Conservation (phyloP, 2,888 invertebrate species). For the Baronia brevicornis region DNA sequence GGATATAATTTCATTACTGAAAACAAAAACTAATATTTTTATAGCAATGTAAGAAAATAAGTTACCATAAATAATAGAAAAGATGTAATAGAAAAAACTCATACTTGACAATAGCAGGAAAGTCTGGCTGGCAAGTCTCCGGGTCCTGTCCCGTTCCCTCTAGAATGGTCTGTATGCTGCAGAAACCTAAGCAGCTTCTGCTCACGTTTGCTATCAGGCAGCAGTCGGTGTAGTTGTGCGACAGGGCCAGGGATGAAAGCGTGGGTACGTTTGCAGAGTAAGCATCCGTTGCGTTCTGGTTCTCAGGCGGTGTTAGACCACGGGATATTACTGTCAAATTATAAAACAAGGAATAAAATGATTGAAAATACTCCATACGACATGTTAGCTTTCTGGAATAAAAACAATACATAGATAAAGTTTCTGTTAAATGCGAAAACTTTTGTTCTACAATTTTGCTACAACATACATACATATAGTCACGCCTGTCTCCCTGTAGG, state of each 20-base stretch:
- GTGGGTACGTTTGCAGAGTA: conserved; percentile 60
- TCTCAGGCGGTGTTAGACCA: conserved; percentile 76
- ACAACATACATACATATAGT: not conserved
- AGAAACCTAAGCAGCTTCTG: conserved; percentile 85
- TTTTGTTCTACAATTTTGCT: too few species aligned
- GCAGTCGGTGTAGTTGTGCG: conserved; percentile 89
- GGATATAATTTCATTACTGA: too few species aligned
- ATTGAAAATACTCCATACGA: too few species aligned
- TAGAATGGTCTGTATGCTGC: conserved; percentile 85
- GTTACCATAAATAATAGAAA: not conserved
- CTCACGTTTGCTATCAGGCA: conserved; percentile 83
- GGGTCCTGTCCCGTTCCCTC: conserved; percentile 88
- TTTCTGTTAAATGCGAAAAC: too few species aligned
- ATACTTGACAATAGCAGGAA: conserved; percentile 83
- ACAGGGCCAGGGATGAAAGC: conserved; percentile 52
- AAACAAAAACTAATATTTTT: too few species aligned
- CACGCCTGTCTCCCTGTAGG: not conserved
- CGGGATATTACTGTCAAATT: conserved; percentile 77
- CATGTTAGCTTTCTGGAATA: too few species aligned
- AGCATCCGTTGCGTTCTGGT: conserved; percentile 61
- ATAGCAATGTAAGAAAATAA: too few species aligned
- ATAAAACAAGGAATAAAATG: too few species aligned
- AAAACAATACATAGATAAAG: too few species aligned
- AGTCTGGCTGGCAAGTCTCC: conserved; percentile 86
- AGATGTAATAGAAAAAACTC: conserved; percentile 17